Base-by-base conservation (phyloP, 2,888 invertebrate species). In the Aleiodes alternator region DNA sequence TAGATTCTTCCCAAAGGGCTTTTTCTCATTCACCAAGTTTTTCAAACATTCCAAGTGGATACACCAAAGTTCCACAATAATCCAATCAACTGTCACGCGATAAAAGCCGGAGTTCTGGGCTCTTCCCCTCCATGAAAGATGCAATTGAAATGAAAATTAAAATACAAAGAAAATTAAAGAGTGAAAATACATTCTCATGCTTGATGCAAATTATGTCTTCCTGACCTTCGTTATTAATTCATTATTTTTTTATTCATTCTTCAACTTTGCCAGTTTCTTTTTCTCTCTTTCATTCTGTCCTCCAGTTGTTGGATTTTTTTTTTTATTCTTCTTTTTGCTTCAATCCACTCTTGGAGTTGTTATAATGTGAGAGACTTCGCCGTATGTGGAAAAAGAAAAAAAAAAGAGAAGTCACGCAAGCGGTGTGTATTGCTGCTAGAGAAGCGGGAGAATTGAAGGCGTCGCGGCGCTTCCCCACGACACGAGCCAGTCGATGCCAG, bases 401-500 rank as follows among this genome's bases (percentile, higher is more conserved):
- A 43, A 51, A 34, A 34, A 4, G 34, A 34, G 43, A 14, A 66
- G 73, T 53, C 57, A 56, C 68, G 68, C 57, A 68, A 68, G 23
- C 61, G 11, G 53, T 38, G 48, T 51, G 34, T 69, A 53, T 29
- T 38, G 51, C n/a, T 43, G 16, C 23, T 5, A 29, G 53, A 50
- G n/a, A 73, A 57, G 50, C 50, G 48, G 48, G 70, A 48, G 31
- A 57, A 48, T 71, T 43, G 57, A 59, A 61, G 69, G 73, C 72
- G 66, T 73, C 73, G 73, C 69, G 69, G 69, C 53, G 61, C 69
- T 64, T 53, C 55, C 31, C 31, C 31, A 34, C 51, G 53, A 75
- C 53, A 76, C 69, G 14, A 69, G 72, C 68, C 77, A 80, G 80
- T 80, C 80, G 73, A 76, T 76, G 76, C 48, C 68, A 72, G 79